Percentiles rank a stretch among this genome's conserved stretches.
Evolutionary conservation across 2,888 invertebrate genomes (phyloP).

Genomic region (Heliconius sara): DNA sequence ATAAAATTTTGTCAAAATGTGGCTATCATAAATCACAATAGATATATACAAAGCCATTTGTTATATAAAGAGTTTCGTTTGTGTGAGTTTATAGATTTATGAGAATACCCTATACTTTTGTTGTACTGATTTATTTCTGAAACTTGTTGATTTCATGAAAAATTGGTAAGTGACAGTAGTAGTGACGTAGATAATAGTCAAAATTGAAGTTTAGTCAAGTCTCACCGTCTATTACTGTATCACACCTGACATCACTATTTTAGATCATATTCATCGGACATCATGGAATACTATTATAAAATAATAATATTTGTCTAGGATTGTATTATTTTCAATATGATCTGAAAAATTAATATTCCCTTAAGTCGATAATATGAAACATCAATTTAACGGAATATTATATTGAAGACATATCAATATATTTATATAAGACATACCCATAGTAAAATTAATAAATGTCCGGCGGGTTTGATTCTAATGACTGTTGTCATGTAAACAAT

Average conservation of each 20-base stretch:
- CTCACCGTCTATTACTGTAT: slow-evolving; percentile 36
- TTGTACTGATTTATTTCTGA: slow-evolving; percentile 39
- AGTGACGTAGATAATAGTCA: slow-evolving; percentile 49
- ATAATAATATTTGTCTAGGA: neutral
- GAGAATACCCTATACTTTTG: slow-evolving; percentile 42
- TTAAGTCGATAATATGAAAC: neutral
- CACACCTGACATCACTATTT: slow-evolving; percentile 14
- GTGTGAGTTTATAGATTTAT: slow-evolving; percentile 49
- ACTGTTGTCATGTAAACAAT: slow-evolving; percentile 18
- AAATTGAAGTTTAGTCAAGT: slow-evolving; percentile 51
- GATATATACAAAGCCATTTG: slow-evolving; percentile 55
- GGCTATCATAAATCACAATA: slow-evolving; percentile 58
- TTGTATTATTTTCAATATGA: neutral
- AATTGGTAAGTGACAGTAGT: slow-evolving; percentile 41
- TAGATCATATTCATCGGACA: slow-evolving; percentile 33
- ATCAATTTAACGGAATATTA: neutral
- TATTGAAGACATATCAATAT: neutral
- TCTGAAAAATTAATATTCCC: neutral
- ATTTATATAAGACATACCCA: neutral
- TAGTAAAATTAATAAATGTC: slow-evolving; percentile 12
- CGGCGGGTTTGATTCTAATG: slow-evolving; percentile 14
- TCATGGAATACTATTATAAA: slow-evolving; percentile 13
- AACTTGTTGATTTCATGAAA: slow-evolving; percentile 39
- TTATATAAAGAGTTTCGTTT: slow-evolving; percentile 53
- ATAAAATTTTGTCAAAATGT: slow-evolving; percentile 59